Base-by-base conservation (phyloP, 2,888 invertebrate species). In the Apantesis nais region DNA sequence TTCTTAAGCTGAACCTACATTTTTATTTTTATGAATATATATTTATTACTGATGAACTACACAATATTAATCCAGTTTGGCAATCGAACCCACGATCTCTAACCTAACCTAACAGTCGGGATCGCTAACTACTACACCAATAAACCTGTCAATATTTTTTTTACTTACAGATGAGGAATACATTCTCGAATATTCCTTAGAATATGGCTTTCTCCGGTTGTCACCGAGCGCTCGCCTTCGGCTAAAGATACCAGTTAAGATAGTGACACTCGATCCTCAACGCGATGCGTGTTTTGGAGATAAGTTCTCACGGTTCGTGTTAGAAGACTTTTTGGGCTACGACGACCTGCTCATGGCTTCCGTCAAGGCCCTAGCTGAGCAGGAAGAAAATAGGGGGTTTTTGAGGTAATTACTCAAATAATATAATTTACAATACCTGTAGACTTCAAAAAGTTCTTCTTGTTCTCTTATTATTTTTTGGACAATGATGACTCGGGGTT, bases 271-370 rank as follows among this genome's bases (percentile, higher is more conserved):
- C 87, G 99, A 99, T 95, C 99, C 99, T 0, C 96, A 96, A 62
- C 97, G 96, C 70, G 98, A 99, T 87, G 96, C 96, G 75, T 99
- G 99, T 89, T 99, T 99, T 91, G 99, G 99, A 0, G 99, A 99
- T 90, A 92, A 97, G 0, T 97, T 99, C 87, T 98, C 98, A 70
- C 96, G 98, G 65, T 97, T 99, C 84, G 96, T 99, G 75, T 96
- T 99, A 58, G 98, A 98, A 78, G 97, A 98, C 87, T 98, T 99
- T 89, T 96, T 99, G 62, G 99, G 99, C 41, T 99, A 99, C 86
- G 99, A 99, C 88, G 99, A 99, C 89, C 94, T 99, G 73, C 95
- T 99, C 2, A 99, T 99, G 98, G 98, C 99, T 0, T 99, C 99
- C 67, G 98, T 99, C 71, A 99, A 99, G 92, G 97, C 97, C 2